Evolutionary conservation across 2,113 vertebrate species (phyloP), one percentile per base, ranked within the genome.

Genomic region (Misgurnus anguillicaudatus): DNA sequence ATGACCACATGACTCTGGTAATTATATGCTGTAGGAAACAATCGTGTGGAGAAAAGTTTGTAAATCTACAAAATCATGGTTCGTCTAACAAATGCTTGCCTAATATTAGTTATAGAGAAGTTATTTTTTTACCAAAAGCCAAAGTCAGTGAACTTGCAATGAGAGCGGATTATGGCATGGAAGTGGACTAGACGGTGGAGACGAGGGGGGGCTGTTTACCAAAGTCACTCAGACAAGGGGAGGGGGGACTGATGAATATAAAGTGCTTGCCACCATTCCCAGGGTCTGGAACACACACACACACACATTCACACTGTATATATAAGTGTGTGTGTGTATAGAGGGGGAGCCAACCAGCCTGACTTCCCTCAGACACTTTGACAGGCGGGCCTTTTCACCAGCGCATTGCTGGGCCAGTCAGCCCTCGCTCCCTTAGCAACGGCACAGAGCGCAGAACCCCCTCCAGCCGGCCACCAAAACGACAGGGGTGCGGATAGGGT

Each of bases 401-500:
- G 92, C 85, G 91, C 95, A 97, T 97, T 94, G 92, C 92, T 92
- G 85, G 86, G 89, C 87, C 87, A 87, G 86, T 90, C 93, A 92
- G 93, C 90, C 85, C 83, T 88, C 77, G 92, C 95, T 96, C 94
- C 96, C 97, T 94, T 98, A 94, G 96, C 96, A 97, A 99, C 96
- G 89, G 91, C 89, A 87, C 91, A 91, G 92, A 89, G 74, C 79
- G 84, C 66, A 83, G 91, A 82, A 80, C 88, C 90, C 76, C 79
- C 39, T 65, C 64, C 80, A 77, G 77, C 48, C 81, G 73, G 36
- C 74, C 78, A 80, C 51, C 38, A 31, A 39, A 60, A 69, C 48
- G 58, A 48, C 66, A 48, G 48, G 61, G 51, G 42, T 47, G 53
- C 31, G 9, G 78, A 6, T 4, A 72, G 66, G 64, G 51, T 65